Conservation (phyloP, 1,140 invertebrate genomes). For the Sarcophaga peregrina region DNA sequence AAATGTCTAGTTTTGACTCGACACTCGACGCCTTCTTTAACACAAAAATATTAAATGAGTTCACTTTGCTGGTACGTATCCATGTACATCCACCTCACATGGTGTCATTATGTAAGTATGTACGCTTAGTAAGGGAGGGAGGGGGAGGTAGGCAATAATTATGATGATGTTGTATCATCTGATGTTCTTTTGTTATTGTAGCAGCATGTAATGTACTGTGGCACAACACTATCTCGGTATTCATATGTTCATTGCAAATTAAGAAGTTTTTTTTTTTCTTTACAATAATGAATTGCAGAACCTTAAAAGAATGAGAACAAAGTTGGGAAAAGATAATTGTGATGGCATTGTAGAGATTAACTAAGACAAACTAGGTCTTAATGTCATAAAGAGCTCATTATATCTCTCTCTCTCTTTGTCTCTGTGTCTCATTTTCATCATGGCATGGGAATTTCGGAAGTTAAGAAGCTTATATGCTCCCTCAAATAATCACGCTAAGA, state of each 20-base stretch:
- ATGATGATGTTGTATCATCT: background rate
- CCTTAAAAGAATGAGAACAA: background rate
- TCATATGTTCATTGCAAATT: background rate
- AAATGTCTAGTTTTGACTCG: conserved; percentile 20
- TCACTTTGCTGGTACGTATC: too few species aligned
- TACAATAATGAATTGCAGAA: background rate
- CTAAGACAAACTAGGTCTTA: too few species aligned
- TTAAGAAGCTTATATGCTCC: too few species aligned
- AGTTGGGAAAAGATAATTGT: too few species aligned
- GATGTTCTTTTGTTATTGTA: conserved; percentile 10
- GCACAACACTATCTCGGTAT: background rate
- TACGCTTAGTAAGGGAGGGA: background rate
- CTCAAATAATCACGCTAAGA: too few species aligned
- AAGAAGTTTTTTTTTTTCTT: too few species aligned
- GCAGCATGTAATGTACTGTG: background rate
- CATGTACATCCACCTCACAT: too few species aligned
- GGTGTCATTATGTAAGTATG: background rate
- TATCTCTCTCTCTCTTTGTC: too few species aligned
- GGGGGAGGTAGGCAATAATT: background rate
- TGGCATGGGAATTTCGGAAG: too few species aligned
- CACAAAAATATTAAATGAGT: conserved; percentile 12
- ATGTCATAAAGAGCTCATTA: too few species aligned
- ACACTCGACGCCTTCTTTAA: conserved; percentile 4
- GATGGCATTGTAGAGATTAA: too few species aligned
- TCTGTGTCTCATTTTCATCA: too few species aligned